Evolutionary conservation across 2,797 vertebrate species (phyloP).

Genomic region (Sebastes trivittatus): DNA sequence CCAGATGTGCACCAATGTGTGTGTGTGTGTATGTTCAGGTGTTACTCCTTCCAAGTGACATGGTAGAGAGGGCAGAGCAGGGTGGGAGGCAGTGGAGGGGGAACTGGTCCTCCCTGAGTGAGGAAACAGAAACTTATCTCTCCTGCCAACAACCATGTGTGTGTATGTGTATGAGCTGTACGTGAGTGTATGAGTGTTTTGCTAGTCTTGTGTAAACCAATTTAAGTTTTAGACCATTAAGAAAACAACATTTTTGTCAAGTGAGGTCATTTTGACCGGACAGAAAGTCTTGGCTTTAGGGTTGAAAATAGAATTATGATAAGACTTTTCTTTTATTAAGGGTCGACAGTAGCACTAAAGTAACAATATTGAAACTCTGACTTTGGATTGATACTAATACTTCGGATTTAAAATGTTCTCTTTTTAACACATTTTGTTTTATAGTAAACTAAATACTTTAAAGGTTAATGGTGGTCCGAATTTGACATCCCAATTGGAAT

Average conservation of each 20-base stretch:
- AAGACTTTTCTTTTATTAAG: background rate
- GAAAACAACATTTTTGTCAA: conserved; percentile 29
- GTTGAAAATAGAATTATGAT: background rate
- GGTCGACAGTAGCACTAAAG: background rate
- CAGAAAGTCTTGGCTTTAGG: background rate
- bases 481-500: background rate
- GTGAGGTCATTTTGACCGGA: conserved; percentile 19
- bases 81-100: background rate
- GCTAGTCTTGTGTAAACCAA: background rate
- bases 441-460: background rate
- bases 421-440: background rate
- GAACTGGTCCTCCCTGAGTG: background rate
- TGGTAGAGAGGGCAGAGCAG: background rate
- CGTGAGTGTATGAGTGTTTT: background rate
- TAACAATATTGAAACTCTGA: background rate
- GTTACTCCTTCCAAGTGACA: conserved; percentile 39
- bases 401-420: background rate
- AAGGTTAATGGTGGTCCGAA: background rate
- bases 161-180: background rate
- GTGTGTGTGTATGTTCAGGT: conserved; percentile 8
- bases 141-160: background rate
- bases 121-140: conserved; percentile 42
- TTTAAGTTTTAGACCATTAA: background rate
- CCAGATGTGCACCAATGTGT: conserved; percentile 8
- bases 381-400: background rate